Evolutionary conservation across 1,140 invertebrate genomes (phyloP).

Genomic region (Ooceraea biroi): DNA sequence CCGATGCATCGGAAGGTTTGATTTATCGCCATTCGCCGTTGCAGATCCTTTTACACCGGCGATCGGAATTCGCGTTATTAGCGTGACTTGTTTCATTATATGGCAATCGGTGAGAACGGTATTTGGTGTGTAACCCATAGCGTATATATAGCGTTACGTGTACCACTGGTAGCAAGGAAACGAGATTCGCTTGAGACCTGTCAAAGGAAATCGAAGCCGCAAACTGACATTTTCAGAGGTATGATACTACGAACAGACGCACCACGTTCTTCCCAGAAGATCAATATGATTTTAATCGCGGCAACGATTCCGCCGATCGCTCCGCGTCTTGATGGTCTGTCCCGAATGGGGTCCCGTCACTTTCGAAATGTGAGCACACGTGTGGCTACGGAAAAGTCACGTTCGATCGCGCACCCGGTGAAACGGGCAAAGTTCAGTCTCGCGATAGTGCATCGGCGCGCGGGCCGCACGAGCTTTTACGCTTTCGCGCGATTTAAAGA

Average conservation of each 20-base stretch:
- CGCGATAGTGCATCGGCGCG: slow-evolving; percentile 69
- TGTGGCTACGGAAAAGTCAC: slow-evolving; percentile 71
- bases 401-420: slow-evolving; percentile 69
- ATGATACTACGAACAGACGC: slow-evolving; percentile 41
- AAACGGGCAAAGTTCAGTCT: slow-evolving; percentile 73
- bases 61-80: background rate
- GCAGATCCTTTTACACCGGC: background rate
- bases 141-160: background rate
- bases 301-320: background rate
- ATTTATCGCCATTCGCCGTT: background rate
- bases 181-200: background rate
- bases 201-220: slow-evolving; percentile 14
- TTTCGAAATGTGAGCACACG: slow-evolving; percentile 36
- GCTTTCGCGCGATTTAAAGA: slow-evolving; percentile 77
- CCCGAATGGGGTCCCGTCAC: background rate
- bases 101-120: background rate
- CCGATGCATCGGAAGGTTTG: slow-evolving; percentile 26
- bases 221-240: slow-evolving; percentile 21
- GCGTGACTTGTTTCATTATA: background rate
- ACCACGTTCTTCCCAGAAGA: background rate
- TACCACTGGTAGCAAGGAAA: background rate
- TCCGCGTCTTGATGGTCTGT: background rate
- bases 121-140: background rate
- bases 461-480: slow-evolving; percentile 71
- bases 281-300: slow-evolving; percentile 58